A percentile compares a stretch with the other conserved stretches of the same genome.
Conservation (phyloP, 2,888 invertebrate species). For the Ethmia dodecea region DNA sequence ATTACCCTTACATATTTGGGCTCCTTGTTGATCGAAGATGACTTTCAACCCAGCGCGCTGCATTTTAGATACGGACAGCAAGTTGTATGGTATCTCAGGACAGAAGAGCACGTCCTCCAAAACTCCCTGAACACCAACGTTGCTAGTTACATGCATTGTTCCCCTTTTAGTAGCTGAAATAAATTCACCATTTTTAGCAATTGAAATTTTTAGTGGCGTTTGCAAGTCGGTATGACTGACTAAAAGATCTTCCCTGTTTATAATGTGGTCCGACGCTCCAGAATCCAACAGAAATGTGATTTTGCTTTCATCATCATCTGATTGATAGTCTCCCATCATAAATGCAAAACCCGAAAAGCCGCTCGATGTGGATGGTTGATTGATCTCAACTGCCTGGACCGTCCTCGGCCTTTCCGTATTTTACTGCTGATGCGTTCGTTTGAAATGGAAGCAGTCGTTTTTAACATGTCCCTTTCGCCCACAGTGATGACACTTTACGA, state of each 20-base stretch:
- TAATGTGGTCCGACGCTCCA: slow-evolving; percentile 21
- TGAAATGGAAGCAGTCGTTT: slow-evolving; percentile 28
- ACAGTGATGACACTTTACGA: slow-evolving; percentile 29
- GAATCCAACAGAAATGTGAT: slow-evolving; percentile 18
- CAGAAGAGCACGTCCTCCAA: slow-evolving; percentile 26
- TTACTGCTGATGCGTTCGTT: slow-evolving; percentile 12
- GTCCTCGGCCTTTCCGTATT: slow-evolving; percentile 9
- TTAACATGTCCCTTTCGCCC: slow-evolving; percentile 30
- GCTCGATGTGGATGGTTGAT: slow-evolving; percentile 6
- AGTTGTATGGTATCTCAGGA: slow-evolving; percentile 30
- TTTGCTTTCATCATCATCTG: slow-evolving; percentile 1
- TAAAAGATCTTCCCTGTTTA: slow-evolving; percentile 19
- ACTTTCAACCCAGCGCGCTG: slow-evolving; percentile 17
- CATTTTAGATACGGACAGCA: slow-evolving; percentile 11
- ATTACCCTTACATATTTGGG: slow-evolving; percentile 14
- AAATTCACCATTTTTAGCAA: slow-evolving; percentile 29
- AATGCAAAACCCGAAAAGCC: slow-evolving; percentile 15
- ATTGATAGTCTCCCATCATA: slow-evolving; percentile 13
- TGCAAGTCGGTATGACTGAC: slow-evolving; percentile 17
- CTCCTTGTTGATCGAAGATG: slow-evolving; percentile 27
- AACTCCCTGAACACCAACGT: slow-evolving; percentile 20
- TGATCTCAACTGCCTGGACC: slow-evolving; percentile 15
- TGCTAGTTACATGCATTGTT: slow-evolving; percentile 25
- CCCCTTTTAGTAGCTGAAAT: slow-evolving; percentile 31
- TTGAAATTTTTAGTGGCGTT: slow-evolving; percentile 28